Evolutionary conservation across 1,140 invertebrate species (phyloP).

Genomic region (Rhizoglyphus robini): DNA sequence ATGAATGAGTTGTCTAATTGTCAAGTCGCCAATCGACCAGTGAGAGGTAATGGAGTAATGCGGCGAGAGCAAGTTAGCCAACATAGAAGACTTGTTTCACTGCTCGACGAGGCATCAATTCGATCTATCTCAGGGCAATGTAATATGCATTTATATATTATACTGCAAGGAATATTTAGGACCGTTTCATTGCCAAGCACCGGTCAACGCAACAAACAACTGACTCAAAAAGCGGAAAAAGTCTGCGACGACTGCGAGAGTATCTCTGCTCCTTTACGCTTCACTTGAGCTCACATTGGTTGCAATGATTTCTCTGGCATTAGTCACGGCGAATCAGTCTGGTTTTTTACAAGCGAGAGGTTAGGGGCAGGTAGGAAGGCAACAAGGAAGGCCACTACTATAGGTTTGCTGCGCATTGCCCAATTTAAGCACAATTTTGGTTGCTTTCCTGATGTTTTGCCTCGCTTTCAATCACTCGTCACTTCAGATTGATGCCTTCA

Average conservation of each 20-base stretch:
- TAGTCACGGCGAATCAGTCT: not conserved
- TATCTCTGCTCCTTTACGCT: conserved; percentile 2
- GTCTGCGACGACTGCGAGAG: not conserved
- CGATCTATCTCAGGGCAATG: not conserved
- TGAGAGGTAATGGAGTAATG: not conserved
- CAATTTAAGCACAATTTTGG: no score
- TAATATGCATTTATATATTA: conserved; percentile 19
- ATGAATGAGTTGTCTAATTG: not conserved
- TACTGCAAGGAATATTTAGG: no score
- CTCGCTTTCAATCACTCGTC: no score
- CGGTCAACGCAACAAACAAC: not conserved
- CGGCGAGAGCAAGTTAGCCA: not conserved
- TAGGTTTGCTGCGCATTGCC: not conserved
- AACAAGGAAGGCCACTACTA: not conserved
- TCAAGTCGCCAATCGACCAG: not conserved
- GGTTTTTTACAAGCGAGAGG: not conserved
- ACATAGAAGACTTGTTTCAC: not conserved
- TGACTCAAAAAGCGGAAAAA: not conserved
- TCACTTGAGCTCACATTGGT: not conserved
- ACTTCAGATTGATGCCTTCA: no score
- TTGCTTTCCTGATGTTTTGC: no score
- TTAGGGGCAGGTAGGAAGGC: not conserved
- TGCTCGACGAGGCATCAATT: not conserved
- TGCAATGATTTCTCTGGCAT: no score
- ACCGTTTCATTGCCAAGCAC: conserved; percentile 4